Evolutionary conservation across 2,888 invertebrate genomes (phyloP).

Genomic region (Ligdia adustata): DNA sequence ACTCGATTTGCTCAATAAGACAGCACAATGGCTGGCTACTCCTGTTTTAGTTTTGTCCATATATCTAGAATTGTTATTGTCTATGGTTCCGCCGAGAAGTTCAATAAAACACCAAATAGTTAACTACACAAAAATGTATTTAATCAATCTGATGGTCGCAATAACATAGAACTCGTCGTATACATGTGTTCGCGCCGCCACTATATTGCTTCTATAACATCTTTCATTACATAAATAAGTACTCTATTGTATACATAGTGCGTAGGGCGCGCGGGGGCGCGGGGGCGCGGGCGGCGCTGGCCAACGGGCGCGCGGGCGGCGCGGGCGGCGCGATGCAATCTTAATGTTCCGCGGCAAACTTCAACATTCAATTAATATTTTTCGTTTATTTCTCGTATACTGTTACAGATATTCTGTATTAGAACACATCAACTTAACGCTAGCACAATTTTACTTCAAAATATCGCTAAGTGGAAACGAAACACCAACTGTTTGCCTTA

Average conservation of each 20-base stretch:
- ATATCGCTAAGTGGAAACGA: conserved; percentile 60
- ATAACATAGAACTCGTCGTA: conserved; percentile 82
- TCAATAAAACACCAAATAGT: conserved; percentile 55
- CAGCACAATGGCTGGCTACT: too few relatives aligned
- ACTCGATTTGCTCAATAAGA: too few relatives aligned
- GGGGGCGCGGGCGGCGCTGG: too few relatives aligned
- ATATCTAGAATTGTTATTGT: too few relatives aligned
- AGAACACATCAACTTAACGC: conserved; percentile 80
- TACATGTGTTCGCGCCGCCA: conserved; percentile 76
- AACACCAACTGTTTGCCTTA: conserved; percentile 40
- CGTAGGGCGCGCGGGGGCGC: too few relatives aligned
- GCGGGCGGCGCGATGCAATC: conserved; percentile 58
- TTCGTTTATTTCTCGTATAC: conserved; percentile 75
- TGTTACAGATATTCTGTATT: conserved; percentile 82
- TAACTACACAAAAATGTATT: conserved; percentile 85
- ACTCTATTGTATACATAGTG: conserved; percentile 54
- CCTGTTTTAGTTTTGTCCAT: too few relatives aligned
- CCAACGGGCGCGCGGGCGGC: too few relatives aligned
- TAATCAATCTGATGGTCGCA: conserved; percentile 80
- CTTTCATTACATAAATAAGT: conserved; percentile 45
- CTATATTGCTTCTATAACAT: conserved; percentile 43
- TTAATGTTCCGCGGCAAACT: conserved; percentile 62
- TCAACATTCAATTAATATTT: conserved; percentile 65
- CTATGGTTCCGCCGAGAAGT: neutral
- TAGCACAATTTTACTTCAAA: conserved; percentile 61